Evolutionary conservation across 2,113 vertebrate genomes (phyloP), one percentile per base, ranked within the genome.

Genomic region (Pachyramphus minor): DNA sequence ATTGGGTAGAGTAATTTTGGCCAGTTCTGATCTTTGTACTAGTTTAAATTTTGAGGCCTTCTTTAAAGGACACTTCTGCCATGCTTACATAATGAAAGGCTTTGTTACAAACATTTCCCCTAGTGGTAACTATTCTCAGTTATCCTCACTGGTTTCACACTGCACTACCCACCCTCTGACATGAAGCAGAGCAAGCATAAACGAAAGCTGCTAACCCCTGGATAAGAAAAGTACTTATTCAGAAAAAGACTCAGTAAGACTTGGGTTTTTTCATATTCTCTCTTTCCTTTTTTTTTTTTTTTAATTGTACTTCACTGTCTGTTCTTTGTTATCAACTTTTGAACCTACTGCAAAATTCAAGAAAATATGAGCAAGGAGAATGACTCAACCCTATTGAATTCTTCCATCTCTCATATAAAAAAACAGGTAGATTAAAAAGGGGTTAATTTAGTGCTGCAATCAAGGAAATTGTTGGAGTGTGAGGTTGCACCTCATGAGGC

Each of bases 211-310:
- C 4, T 44, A 78, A 64, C 20, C 44, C 28, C 23, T 19, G 21
- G 6, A 42, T 31, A 82, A 78, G n/a, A 44, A 81, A 87, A 82
- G 6, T 23, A 31, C 35, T 82, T 53, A 35, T 5, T 19, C 2
- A 63, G 49, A 52, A 58, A 59, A 24, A 52, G 2, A 19, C 8
- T 18, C 2, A 0, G 12, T 45, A 35, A 41, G n/a, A 35, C 24
- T 25, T 22, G 33, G 18, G 20, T 7, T 62, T 80, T 4, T 12
- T 21, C 8, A 35, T 28, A 27, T 28, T 28, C 10, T 17, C 30
- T 3, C 33, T 28, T 3, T 37, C n/a, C n/a, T 19, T 63, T 80
- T 63, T 44, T 50, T 53, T 47, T 3, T 37, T 19, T 69, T 80
- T 63, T 33, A 42, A 44, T 47, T 1, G 1, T 71, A 20, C 8